Base-by-base conservation (phyloP, 2,888 invertebrate species). In the Melanotus villosus region DNA sequence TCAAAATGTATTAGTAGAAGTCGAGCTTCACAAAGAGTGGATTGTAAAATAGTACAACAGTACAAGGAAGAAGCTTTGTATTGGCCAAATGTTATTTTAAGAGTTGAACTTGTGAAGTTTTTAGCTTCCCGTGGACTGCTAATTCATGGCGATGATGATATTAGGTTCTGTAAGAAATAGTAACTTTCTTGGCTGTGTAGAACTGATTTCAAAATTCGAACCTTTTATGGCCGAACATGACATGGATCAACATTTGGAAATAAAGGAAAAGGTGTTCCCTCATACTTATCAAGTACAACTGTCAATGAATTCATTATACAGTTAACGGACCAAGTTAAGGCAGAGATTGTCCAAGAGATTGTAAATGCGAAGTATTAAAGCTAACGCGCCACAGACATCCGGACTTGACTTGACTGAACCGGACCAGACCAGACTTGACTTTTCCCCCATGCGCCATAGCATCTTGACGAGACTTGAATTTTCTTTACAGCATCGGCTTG, bases 211-310 rank as follows among this genome's bases (percentile, higher is more conserved):
- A 38, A 38, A 38, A 38, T 38, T 38, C n/a, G 38, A 38, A 5
- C 38, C 7, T 26, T 26, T 26, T 26, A 26, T 26, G 7, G 26
- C 26, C 26, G 26, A 3, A 26, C 26, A 26, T 26, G 26, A 26
- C 26, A 26, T 26, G 26, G 3, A 26, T 3, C 26, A 26, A 26
- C 3, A 26, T 26, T 26, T 26, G 3, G 38, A 38, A 38, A n/a
- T n/a, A 38, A 38, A 32, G 32, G 32, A 38, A 38, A 38, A n/a
- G 14, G n/a, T 4, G 5, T 38, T 38, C n/a, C 14, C 12, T 38
- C 38, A 38, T 38, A 38, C 38, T 38, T 38, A 14, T 38, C 38
- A 38, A 38, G 38, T n/a, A 38, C 38, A 38, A 38, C 38, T 38
- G 14, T 38, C 38, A 38, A 38, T 14, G n/a, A 38, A 38, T 38